Conservation (phyloP, 2,888 invertebrate species). For the Macaria liturata region DNA sequence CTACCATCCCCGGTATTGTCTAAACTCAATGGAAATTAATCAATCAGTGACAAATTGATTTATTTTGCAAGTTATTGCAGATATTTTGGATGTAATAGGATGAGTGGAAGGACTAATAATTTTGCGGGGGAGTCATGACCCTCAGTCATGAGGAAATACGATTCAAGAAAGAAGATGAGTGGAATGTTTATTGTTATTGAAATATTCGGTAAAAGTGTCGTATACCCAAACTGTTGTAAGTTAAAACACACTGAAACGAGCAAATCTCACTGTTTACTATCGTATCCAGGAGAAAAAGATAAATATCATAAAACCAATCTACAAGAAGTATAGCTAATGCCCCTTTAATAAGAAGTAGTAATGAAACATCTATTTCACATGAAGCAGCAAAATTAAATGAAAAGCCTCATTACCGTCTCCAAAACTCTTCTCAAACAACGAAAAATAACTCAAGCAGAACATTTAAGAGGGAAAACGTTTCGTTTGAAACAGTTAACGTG, state of each 20-base stretch:
- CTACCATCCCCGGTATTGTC: slow-evolving; percentile 40
- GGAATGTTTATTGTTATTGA: too few relatives aligned
- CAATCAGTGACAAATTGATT: slow-evolving; percentile 48
- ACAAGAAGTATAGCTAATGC: too few relatives aligned
- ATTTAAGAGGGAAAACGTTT: neutral
- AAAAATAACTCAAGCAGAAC: neutral
- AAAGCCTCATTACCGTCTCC: neutral
- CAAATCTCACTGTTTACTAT: too few relatives aligned
- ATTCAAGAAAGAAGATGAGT: too few relatives aligned
- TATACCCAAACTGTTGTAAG: too few relatives aligned
- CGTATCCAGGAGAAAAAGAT: neutral
- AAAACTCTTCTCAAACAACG: too few relatives aligned
- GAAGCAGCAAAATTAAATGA: neutral
- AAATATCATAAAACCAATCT: neutral
- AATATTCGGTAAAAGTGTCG: too few relatives aligned
- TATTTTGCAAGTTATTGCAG: slow-evolving; percentile 12
- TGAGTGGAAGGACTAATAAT: too few relatives aligned
- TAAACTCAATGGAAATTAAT: slow-evolving; percentile 46
- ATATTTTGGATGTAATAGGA: slow-evolving; percentile 7
- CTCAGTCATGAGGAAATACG: too few relatives aligned
- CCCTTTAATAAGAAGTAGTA: neutral
- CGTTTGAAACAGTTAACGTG: slow-evolving; percentile 1
- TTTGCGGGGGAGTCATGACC: too few relatives aligned
- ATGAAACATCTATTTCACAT: neutral
- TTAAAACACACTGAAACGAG: too few relatives aligned